A percentile compares a stretch with the other conserved stretches of the same genome.
Evolutionary conservation across 1,140 invertebrate genomes (phyloP).

Genomic region (Diorhabda elongata): DNA sequence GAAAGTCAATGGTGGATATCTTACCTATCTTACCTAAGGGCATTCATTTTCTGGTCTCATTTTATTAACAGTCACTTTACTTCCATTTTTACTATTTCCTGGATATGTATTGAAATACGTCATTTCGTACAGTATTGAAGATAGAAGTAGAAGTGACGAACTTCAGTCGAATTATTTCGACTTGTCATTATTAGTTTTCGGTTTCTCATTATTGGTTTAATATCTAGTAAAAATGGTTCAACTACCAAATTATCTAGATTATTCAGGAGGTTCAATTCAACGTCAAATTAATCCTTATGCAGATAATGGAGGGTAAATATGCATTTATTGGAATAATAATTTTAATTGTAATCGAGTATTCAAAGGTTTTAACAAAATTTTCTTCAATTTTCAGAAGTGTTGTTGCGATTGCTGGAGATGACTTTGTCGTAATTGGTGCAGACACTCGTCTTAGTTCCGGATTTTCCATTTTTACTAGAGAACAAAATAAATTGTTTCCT

Average conservation of each 20-base stretch:
- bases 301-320: constrained; percentile 68
- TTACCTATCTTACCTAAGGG: too few species aligned
- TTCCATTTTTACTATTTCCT: too few species aligned
- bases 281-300: constrained; percentile 69
- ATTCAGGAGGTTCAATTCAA: constrained; percentile 56
- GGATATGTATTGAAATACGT: too few species aligned
- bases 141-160: neutral
- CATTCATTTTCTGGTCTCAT: too few species aligned
- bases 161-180: neutral
- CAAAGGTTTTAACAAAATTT: too few species aligned
- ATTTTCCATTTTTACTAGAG: constrained; percentile 82
- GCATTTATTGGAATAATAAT: neutral
- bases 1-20: too few species aligned
- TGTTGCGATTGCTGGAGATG: constrained; percentile 83
- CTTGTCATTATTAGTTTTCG: neutral
- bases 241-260: constrained; percentile 55
- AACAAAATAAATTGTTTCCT: constrained; percentile 80
- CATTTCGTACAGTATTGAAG: neutral
- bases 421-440: constrained; percentile 62
- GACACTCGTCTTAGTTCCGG: constrained; percentile 93
- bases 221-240: constrained; percentile 7
- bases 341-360: neutral
- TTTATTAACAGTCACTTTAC: too few species aligned
- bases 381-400: constrained; percentile 59
- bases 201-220: neutral